Percentiles rank a stretch among this genome's conserved stretches.
Conservation (phyloP, 2,113 vertebrate species). For the Puma concolor region DNA sequence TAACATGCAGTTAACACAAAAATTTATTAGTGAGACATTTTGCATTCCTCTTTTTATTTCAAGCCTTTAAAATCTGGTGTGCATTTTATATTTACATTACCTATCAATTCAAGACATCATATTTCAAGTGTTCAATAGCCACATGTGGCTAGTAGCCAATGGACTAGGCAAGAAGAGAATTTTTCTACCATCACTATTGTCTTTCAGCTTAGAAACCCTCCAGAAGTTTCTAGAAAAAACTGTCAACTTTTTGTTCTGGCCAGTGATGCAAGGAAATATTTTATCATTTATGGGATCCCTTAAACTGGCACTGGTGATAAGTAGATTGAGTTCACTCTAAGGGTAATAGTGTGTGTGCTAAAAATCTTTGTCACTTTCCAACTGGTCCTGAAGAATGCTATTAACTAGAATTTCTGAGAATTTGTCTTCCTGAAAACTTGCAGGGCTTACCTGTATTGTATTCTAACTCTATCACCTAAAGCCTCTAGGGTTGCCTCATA, state of each 20-base stretch:
- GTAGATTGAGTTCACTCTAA: neutral
- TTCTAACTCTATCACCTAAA: neutral
- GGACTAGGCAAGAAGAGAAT: neutral
- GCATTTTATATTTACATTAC: neutral
- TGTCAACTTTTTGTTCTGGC: neutral
- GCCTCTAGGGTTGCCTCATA: neutral
- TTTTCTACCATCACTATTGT: neutral
- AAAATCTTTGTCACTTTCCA: neutral
- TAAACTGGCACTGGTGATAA: neutral
- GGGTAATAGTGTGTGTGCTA: neutral
- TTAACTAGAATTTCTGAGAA: neutral
- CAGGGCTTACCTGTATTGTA: neutral
- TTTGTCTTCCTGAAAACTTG: neutral
- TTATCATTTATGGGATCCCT: neutral
- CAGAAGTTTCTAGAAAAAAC: neutral
- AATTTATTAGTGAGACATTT: neutral
- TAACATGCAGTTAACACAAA: neutral
- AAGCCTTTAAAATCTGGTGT: neutral
- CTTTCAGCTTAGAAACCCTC: constrained; percentile 1
- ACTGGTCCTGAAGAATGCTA: neutral
- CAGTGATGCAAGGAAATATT: neutral
- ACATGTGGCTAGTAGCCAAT: neutral
- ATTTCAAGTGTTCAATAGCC: neutral
- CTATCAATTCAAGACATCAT: constrained; percentile 7
- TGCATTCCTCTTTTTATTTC: neutral